A percentile compares a stretch with the other conserved stretches of the same genome.
These are phyloP conservation scores for Chrysolina haemoptera DNA, from an alignment of 2,888 invertebrate species.

Conservation along the genomic window DNA sequence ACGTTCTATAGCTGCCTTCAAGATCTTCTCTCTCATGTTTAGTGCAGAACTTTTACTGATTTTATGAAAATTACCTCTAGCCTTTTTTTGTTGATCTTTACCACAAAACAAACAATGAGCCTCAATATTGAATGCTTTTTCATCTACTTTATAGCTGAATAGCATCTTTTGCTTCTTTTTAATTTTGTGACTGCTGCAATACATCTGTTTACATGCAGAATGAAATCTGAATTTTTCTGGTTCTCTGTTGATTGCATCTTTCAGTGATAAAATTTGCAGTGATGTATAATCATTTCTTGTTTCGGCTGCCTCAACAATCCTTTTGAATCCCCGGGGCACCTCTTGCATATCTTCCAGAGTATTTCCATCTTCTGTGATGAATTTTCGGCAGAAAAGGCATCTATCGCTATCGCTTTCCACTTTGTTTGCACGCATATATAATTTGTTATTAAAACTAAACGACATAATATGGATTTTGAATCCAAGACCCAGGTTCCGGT, in stretches of 20 bases:
- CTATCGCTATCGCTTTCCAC: not conserved
- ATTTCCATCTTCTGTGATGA: constrained; percentile 7
- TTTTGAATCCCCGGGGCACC: constrained; percentile 5
- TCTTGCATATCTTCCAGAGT: not conserved
- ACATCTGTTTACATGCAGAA: constrained; percentile 3
- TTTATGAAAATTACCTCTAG: not conserved
- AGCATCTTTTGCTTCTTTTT: not conserved
- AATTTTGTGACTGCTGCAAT: constrained; percentile 6
- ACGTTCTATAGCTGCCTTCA: constrained; percentile 11
- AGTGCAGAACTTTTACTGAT: not conserved
- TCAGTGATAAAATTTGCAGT: constrained; percentile 10
- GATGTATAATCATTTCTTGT: constrained; percentile 14
- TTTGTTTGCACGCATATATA: no score
- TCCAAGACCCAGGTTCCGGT: no score
- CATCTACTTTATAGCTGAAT: constrained; percentile 4
- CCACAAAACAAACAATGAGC: constrained; percentile 13
- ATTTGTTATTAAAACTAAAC: no score
- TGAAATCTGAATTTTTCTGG: constrained; percentile 8
- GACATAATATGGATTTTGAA: no score
- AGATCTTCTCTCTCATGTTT: constrained; percentile 4
- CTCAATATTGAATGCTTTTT: not conserved
- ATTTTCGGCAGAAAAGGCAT: constrained; percentile 13
- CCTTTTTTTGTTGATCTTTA: not conserved
- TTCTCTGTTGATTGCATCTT: constrained; percentile 7
- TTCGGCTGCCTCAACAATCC: not conserved